phyloP scores from a whole-genome alignment of 1,140 invertebrate genomes.

The Lepidotrigona ventralis region DNA sequence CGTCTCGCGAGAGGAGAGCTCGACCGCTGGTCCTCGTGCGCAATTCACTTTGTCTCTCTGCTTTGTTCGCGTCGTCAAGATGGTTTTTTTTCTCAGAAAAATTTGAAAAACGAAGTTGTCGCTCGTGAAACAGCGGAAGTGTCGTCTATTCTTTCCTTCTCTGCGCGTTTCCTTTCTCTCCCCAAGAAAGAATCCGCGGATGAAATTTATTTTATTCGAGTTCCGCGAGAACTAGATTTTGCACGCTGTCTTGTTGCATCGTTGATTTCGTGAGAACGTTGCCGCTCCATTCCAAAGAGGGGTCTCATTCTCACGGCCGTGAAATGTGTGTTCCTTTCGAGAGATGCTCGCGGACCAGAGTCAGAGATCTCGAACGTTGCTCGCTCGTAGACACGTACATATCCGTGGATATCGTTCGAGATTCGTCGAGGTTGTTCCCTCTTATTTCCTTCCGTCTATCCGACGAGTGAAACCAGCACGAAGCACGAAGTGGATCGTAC shows the following conservation, averaged over 20 bases:
- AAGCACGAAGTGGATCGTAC: neutral
- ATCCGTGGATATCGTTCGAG: neutral
- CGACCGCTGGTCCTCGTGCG: neutral
- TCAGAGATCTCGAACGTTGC: neutral
- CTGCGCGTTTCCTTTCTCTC: neutral
- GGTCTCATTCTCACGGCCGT: neutral
- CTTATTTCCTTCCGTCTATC: neutral
- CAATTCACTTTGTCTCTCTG: conserved; percentile 15
- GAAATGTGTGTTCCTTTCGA: too few species aligned
- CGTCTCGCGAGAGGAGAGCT: neutral
- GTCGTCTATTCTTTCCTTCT: neutral
- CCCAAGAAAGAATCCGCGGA: neutral
- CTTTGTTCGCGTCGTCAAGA: neutral
- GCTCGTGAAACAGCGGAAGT: neutral
- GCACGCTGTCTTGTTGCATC: neutral
- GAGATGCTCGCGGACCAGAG: too few species aligned
- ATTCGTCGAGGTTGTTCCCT: neutral
- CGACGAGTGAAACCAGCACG: neutral
- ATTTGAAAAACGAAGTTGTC: conserved; percentile 29
- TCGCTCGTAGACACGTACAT: neutral
- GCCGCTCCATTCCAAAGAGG: neutral
- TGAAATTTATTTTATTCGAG: conserved; percentile 27
- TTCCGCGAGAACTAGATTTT: conserved; percentile 3
- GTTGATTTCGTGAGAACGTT: neutral
- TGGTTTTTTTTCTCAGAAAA: neutral